Percentiles rank a stretch among this genome's conserved stretches.
Evolutionary conservation across 2,888 invertebrate genomes (phyloP).

Genomic region (Drosophila rellima): DNA sequence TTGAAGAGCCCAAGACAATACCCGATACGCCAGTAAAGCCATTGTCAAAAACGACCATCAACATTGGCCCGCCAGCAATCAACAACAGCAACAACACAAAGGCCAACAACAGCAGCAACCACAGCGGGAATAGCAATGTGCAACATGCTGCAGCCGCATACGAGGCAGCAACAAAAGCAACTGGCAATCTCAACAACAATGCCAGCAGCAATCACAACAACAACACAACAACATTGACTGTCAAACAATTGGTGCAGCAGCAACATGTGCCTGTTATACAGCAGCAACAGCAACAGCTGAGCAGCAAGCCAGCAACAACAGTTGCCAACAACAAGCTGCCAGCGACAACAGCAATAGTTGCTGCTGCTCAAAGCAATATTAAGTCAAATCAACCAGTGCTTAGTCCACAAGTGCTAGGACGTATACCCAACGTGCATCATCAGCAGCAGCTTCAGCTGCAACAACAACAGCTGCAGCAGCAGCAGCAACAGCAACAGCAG

Average conservation of each 20-base stretch:
- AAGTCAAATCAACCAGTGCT: constrained; percentile 55
- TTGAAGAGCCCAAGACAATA: constrained; percentile 80
- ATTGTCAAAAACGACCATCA: constrained; percentile 73
- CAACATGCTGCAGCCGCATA: constrained; percentile 75
- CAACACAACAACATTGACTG: constrained; percentile 78
- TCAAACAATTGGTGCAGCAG: constrained; percentile 83
- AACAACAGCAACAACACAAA: constrained; percentile 23
- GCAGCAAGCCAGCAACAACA: constrained; percentile 41
- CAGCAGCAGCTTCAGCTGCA: constrained; percentile 64
- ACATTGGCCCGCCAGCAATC: constrained; percentile 55
- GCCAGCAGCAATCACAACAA: constrained; percentile 48
- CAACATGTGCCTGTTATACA: constrained; percentile 82
- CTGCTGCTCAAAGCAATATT: constrained; percentile 52
- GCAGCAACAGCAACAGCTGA: constrained; percentile 84
- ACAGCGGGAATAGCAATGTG: constrained; percentile 48
- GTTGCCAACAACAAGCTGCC: constrained; percentile 32
- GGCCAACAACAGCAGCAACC: constrained; percentile 29
- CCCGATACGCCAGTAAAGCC: constrained; percentile 68
- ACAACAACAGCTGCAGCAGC: constrained; percentile 51
- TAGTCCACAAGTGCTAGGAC: constrained; percentile 74
- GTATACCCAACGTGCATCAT: constrained; percentile 73
- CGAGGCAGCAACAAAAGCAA: constrained; percentile 61
- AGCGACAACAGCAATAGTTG: constrained; percentile 25
- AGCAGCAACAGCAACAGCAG: constrained; percentile 52
- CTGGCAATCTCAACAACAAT: constrained; percentile 56